Base-by-base conservation (phyloP, 2,113 vertebrate species). In the Colistium nudipinnis region DNA sequence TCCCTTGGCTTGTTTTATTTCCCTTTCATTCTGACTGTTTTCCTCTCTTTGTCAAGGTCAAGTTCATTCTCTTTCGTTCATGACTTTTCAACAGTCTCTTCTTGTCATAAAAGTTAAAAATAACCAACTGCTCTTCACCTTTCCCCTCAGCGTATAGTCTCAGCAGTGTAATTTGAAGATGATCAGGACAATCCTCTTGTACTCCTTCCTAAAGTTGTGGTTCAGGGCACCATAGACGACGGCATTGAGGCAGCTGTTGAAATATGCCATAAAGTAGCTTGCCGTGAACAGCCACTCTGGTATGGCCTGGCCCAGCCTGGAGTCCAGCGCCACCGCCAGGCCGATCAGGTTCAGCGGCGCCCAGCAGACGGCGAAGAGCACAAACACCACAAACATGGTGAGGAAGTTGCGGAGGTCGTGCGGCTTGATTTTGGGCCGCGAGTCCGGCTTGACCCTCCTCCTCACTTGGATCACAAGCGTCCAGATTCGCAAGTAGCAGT, bases 181-280 rank as follows among this genome's bases (percentile, higher is more conserved):
- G 55, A 90, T 78, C 31, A 94, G 60, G 45, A 94, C 81, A 28
- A 95, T 95, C 79, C 92, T 90, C 81, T 93, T 94, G 89, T 95
- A 94, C 80, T 95, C 94, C 60, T 93, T 94, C 63, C 94, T 88
- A 83, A 95, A 95, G 83, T 94, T 95, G 74, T 93, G 88, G 76
- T 95, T 95, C 69, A 95, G 83, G 53, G 81, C 92, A 0, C 94
- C 94, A 11, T 95, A 95, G 59, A 95, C 82, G 5, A 95, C 92
- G 0, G 93, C 93, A 3, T 95, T 95, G 66, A 95, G 90, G 76
- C 94, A 94, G 87, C 94, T 95, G 86, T 95, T 95, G 82, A 94
- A 95, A 55, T 95, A 95, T 3, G 94, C 94, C 93, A 94, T 94
- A 62, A 95, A 94, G 87, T 95, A 95, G 70, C 94, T 95, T 64